phyloP scores from a whole-genome alignment of 1,140 invertebrate genomes.

The Solenopsis fugax region DNA sequence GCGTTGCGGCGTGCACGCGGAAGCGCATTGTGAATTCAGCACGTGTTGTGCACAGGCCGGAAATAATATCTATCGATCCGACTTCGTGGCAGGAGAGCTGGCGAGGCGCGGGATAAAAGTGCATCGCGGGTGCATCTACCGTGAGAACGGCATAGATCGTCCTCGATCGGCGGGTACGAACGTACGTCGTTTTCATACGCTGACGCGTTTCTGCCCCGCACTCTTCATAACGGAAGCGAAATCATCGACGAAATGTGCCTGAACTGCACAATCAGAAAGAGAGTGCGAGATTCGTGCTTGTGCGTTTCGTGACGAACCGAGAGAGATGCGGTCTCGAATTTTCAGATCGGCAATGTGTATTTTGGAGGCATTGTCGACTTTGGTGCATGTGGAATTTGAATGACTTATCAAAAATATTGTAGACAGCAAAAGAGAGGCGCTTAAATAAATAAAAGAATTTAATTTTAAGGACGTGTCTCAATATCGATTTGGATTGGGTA shows the following conservation, averaged over 20 bases:
- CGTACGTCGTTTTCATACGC: slow-evolving; percentile 39
- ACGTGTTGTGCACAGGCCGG: slow-evolving; percentile 74
- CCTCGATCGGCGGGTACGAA: slow-evolving; percentile 54
- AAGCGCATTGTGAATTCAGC: slow-evolving; percentile 79
- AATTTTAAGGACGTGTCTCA: background rate
- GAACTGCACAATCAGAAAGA: slow-evolving; percentile 52
- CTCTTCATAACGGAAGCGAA: slow-evolving; percentile 10
- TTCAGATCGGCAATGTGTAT: background rate
- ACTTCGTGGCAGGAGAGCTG: slow-evolving; percentile 20
- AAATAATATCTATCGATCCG: slow-evolving; percentile 80
- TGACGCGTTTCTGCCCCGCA: slow-evolving; percentile 33
- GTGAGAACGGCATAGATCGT: slow-evolving; percentile 69
- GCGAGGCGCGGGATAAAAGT: slow-evolving; percentile 69
- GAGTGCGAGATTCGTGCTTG: background rate
- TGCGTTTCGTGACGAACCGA: background rate
- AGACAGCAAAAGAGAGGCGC: background rate
- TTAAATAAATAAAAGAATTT: background rate
- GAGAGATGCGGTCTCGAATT: slow-evolving; percentile 6
- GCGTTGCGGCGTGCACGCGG: slow-evolving; percentile 69
- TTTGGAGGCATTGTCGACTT: background rate
- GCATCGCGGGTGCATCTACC: slow-evolving; percentile 59
- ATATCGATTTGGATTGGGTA: background rate
- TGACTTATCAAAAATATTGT: background rate
- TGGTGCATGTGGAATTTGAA: slow-evolving; percentile 5
- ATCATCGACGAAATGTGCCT: slow-evolving; percentile 62